Base-by-base conservation (phyloP, 2,797 vertebrate genomes). In the Manis crassicaudata region DNA sequence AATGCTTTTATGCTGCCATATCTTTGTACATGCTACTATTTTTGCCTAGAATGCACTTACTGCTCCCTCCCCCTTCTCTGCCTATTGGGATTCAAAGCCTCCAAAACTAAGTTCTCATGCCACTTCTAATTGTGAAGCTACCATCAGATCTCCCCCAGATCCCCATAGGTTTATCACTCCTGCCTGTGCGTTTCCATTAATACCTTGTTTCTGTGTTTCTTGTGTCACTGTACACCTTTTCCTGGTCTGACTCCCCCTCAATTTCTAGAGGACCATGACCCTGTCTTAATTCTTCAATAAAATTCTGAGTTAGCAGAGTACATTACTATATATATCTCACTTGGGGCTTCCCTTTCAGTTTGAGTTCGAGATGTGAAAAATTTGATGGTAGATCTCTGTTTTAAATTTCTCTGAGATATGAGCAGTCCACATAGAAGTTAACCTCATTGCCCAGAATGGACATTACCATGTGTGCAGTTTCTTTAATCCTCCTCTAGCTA, bases 401-500 rank as follows among this genome's bases (percentile, higher is more conserved):
- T 94, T 90, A 82, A 88, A 56, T 27, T 56, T 92, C 43, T 77
- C 2, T 88, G 83, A 90, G 37, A 63, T 91, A 20, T 60, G 79
- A 63, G 43, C 89, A n/a, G 12, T 88, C 70, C 43, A 72, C 50
- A 37, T 76, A n/a, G 73, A 84, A 72, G 67, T 96, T 97, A 95
- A 96, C 95, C 93, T 93, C 73, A 68, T 93, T 95, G 92, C 77
- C 89, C 62, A 97, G 92, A 95, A 95, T 92, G 77, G 56, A 82
- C 65, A 94, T 92, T 67, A 88, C 84, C 94, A 72, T 94, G 91
- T 95, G 90, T 97, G 56, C 85, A 73, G 76, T 95, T 97, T 80
- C 81, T 94, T 80, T 96, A 97, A 97, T 96, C 95, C 88, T 96
- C 56, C 80, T 95, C 58, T 85, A 92, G 95, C 85, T 93, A 81